Percentiles rank a stretch among this genome's conserved stretches.
Evolutionary conservation across 1,140 invertebrate species (phyloP).

Genomic region (Propsilocerus akamusi): DNA sequence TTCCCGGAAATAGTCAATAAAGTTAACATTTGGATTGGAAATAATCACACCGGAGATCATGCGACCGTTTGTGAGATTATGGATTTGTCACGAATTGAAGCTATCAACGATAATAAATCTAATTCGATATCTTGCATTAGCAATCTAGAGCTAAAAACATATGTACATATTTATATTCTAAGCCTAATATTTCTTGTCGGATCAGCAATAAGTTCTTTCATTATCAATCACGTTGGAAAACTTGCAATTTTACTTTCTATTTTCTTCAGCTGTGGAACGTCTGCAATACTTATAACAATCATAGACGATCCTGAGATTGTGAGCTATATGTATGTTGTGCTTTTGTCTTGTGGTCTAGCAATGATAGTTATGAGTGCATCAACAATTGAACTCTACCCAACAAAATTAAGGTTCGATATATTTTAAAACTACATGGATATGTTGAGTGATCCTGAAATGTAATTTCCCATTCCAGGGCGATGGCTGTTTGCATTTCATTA

Average conservation of each 20-base stretch:
- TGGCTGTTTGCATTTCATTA: constrained; percentile 17
- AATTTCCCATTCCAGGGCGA: constrained; percentile 22
- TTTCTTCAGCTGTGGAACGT: too few relatives aligned
- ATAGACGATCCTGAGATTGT: not conserved
- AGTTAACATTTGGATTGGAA: constrained; percentile 8
- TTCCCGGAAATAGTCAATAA: not conserved
- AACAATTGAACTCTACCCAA: constrained; percentile 17
- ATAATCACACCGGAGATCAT: too few relatives aligned
- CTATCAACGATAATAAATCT: too few relatives aligned
- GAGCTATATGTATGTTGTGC: constrained; percentile 9
- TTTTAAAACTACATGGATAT: not conserved
- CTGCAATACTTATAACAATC: not conserved
- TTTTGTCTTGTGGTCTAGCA: constrained; percentile 11
- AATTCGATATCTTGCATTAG: not conserved
- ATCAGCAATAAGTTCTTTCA: too few relatives aligned
- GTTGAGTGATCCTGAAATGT: not conserved
- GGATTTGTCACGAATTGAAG: too few relatives aligned
- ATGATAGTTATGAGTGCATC: constrained; percentile 14
- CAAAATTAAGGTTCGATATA: constrained; percentile 16
- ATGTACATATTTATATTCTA: too few relatives aligned
- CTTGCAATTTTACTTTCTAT: too few relatives aligned
- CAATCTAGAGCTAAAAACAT: not conserved
- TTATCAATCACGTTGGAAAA: too few relatives aligned
- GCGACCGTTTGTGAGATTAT: too few relatives aligned
- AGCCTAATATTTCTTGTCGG: too few relatives aligned